Evolutionary conservation across 1,140 invertebrate genomes (phyloP), one percentile per base, ranked within the genome.

Genomic region (Antheraea pernyi): DNA sequence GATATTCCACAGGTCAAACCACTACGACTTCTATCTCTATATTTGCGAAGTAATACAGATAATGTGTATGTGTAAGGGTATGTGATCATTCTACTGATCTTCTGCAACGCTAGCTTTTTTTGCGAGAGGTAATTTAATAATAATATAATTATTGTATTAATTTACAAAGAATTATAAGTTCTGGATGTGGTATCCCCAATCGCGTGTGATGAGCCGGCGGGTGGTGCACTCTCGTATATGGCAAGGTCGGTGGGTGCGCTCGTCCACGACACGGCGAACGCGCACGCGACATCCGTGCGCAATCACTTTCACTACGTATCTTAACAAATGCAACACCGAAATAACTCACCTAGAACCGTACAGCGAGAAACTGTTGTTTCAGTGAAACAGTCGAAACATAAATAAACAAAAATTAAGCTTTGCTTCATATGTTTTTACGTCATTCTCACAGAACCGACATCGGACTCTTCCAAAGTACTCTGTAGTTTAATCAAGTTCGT

Each of bases 261-360:
- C 65, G 65, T 65, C 64, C 64, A 53, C 53, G 53, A 22, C 48
- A 11, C 65, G 58, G 59, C 64, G 72, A 72, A 64, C 63, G 59
- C 82, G 84, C 89, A 85, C 84, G 86, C 86, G 85, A 88, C 86
- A 86, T 79, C 79, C 71, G 74, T 81, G 75, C 81, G 86, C 86
- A 85, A 88, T 88, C 89, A 89, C 87, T 89, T 91, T 91, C 87
- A 89, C 89, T 81, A 83, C 82, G 82, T 85, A 84, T 90, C 88
- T 91, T 91, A 83, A 86, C 86, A 89, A 88, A 89, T 81, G 81
- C 82, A 84, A 78, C 81, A 70, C 69, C 73, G 82, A 88, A 78
- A 70, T 78, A 80, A 70, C 64, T 71, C 46, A 65, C 65, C 80
- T 86, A 81, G 83, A 88, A 80, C 22, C 37, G 53, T 61, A 10